Evolutionary conservation across 2,888 invertebrate species (phyloP).

Genomic region (Ormyrus thymus): DNA sequence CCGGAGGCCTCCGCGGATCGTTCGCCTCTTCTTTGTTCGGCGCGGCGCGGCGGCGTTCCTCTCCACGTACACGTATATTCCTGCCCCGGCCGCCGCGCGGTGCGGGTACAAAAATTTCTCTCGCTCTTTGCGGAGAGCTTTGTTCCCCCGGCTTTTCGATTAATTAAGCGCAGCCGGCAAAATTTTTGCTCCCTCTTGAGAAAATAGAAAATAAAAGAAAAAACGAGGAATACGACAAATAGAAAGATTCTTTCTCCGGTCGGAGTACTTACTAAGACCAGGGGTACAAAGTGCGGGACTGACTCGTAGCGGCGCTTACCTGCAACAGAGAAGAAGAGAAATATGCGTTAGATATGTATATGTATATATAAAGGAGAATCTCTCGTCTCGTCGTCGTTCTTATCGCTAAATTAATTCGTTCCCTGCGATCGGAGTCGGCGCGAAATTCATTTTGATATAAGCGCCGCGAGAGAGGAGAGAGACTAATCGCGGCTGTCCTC

Average conservation of each 20-base stretch:
- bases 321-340: constrained; percentile 43
- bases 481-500: no score
- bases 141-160: not conserved
- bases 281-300: not conserved
- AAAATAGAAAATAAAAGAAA: no score
- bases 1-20: constrained; percentile 54
- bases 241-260: not conserved
- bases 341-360: no score
- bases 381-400: constrained; percentile 10
- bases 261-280: constrained; percentile 45
- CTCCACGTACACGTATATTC: constrained; percentile 7
- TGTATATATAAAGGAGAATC: no score
- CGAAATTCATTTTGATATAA: no score
- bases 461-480: no score
- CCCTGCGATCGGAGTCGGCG: no score
- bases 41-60: constrained; percentile 19
- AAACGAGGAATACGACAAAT: no score
- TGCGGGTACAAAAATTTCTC: not conserved
- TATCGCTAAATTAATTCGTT: no score
- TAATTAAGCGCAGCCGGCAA: not conserved
- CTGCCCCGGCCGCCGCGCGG: not conserved
- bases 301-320: constrained; percentile 27
- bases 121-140: not conserved
- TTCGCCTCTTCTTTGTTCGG: constrained; percentile 47
- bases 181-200: no score